Conservation (phyloP, 2,113 vertebrate species). For the Elanoides forficatus region DNA sequence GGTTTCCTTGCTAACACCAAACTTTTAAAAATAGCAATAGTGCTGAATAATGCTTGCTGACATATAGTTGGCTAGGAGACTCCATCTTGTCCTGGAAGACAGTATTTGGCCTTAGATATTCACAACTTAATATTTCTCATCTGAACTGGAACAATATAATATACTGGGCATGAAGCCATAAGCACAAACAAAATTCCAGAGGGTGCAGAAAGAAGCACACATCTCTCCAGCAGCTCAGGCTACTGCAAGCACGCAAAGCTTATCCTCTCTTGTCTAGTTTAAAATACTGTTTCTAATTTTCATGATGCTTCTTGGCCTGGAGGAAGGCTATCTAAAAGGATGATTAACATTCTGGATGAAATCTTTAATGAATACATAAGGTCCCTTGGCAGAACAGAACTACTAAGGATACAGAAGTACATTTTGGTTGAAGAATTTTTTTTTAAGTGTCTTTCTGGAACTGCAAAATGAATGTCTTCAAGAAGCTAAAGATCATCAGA, state of each 20-base stretch:
- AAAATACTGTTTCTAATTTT: slow-evolving; percentile 32
- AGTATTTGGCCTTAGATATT: neutral
- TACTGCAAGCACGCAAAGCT: neutral
- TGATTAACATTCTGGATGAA: neutral
- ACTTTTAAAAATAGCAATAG: neutral
- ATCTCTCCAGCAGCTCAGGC: neutral
- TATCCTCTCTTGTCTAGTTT: neutral
- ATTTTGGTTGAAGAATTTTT: neutral
- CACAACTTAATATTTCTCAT: neutral
- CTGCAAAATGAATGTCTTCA: neutral
- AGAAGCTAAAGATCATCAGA: neutral
- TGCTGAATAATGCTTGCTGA: slow-evolving; percentile 7
- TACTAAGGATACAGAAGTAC: neutral
- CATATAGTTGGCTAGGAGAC: neutral
- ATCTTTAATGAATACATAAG: neutral
- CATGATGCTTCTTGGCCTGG: neutral
- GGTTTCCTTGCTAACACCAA: neutral
- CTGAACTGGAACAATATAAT: neutral
- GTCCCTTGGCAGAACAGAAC: neutral
- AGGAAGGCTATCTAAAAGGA: neutral
- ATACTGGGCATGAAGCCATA: neutral
- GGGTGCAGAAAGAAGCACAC: neutral
- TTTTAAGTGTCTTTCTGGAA: neutral
- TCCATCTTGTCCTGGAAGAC: neutral
- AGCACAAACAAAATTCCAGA: neutral